Evolutionary conservation across 2,113 vertebrate species (phyloP).

Genomic region (Melanerpes aurifrons): DNA sequence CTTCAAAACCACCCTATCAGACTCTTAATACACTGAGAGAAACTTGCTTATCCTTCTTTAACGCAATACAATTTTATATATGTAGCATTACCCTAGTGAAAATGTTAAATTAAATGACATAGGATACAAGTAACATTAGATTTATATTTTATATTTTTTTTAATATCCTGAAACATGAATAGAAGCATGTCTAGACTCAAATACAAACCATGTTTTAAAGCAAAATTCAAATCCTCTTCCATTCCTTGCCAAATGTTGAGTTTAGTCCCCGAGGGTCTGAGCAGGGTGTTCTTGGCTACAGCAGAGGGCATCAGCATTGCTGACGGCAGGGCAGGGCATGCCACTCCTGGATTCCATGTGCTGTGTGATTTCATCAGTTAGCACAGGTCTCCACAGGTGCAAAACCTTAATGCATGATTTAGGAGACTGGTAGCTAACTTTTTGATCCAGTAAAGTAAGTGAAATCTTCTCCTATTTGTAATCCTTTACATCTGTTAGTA

Average conservation of each 20-base stretch:
- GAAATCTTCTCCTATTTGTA: neutral
- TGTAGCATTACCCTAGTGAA: neutral
- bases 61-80: neutral
- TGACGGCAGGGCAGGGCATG: neutral
- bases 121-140: neutral
- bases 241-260: neutral
- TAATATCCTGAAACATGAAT: neutral
- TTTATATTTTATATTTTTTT: neutral
- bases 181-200: slow-evolving; percentile 26
- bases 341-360: neutral
- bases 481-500: neutral
- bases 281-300: neutral
- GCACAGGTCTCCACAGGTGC: slow-evolving; percentile 27
- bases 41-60: neutral
- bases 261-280: neutral
- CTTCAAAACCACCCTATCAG: neutral
- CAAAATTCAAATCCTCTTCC: neutral
- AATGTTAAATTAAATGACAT: neutral
- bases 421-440: neutral
- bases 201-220: neutral
- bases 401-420: neutral
- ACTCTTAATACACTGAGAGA: neutral
- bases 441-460: neutral
- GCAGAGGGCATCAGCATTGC: neutral
- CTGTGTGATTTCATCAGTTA: neutral